Percentiles rank a stretch among this genome's conserved stretches.
Conservation (phyloP, 1,140 invertebrate genomes). For the Pogonomyrmex barbatus region DNA sequence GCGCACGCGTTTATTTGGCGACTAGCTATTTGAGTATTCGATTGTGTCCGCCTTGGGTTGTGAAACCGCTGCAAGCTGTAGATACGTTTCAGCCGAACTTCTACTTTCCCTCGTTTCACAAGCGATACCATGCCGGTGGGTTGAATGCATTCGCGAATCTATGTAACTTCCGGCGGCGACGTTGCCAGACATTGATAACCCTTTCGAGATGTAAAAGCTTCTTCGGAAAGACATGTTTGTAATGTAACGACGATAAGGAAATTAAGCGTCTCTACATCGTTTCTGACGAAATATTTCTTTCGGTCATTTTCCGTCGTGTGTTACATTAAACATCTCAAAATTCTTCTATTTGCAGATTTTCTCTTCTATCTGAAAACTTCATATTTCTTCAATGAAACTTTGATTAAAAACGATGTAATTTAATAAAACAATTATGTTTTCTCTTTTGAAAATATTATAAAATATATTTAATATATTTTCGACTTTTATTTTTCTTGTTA, state of each 20-base stretch:
- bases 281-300: background rate
- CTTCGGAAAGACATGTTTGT: constrained; percentile 45
- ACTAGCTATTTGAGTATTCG: constrained; percentile 38
- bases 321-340: background rate
- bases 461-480: background rate
- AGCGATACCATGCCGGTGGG: constrained; percentile 34
- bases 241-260: constrained; percentile 47
- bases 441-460: background rate
- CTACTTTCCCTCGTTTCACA: constrained; percentile 58
- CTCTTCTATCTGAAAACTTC: background rate
- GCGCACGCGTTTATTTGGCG: constrained; percentile 49
- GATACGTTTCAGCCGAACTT: constrained; percentile 59
- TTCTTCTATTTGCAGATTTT: background rate
- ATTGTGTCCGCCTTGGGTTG: constrained; percentile 47
- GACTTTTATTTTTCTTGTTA: background rate
- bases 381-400: background rate
- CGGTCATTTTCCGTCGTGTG: background rate
- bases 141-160: constrained; percentile 60
- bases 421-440: background rate
- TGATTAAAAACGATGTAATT: background rate
- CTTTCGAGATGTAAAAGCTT: constrained; percentile 52
- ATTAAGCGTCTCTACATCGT: constrained; percentile 36
- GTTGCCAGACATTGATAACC: constrained; percentile 53
- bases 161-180: constrained; percentile 57
- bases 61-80: constrained; percentile 52